Evolutionary conservation across 2,797 vertebrate species (phyloP).

Genomic region (Pristis pectinata): DNA sequence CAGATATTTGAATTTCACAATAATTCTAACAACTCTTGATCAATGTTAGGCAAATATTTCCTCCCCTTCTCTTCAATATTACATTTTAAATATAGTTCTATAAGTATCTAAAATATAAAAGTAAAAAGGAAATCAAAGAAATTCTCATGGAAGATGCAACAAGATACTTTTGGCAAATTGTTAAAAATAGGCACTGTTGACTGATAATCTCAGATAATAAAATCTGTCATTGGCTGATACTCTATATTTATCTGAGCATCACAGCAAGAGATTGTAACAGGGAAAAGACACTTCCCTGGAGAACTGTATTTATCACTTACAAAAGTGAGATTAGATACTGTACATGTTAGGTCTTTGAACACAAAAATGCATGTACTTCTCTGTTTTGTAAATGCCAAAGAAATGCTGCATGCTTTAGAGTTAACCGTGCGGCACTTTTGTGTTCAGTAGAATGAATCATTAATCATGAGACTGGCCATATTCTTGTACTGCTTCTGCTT

Average conservation of each 20-base stretch:
- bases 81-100: background rate
- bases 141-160: background rate
- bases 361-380: slow-evolving; percentile 71
- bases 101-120: background rate
- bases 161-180: slow-evolving; percentile 45
- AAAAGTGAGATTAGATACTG: slow-evolving; percentile 59
- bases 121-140: background rate
- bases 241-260: slow-evolving; percentile 55
- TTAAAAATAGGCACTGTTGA: slow-evolving; percentile 8
- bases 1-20: background rate
- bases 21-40: background rate
- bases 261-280: slow-evolving; percentile 50
- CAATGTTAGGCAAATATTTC: background rate
- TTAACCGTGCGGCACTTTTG: slow-evolving; percentile 99
- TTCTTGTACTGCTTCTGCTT: slow-evolving; percentile 99
- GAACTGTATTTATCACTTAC: slow-evolving; percentile 56
- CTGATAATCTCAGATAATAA: slow-evolving; percentile 44
- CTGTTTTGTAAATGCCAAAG: slow-evolving; percentile 91
- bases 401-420: slow-evolving; percentile 86
- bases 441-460: slow-evolving; percentile 99
- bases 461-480: slow-evolving; percentile 99
- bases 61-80: background rate
- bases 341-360: slow-evolving; percentile 60
- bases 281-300: slow-evolving; percentile 47
- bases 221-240: slow-evolving; percentile 43